Conservation (phyloP, 2,797 vertebrate species). For the Melanotaenia boesemani region DNA sequence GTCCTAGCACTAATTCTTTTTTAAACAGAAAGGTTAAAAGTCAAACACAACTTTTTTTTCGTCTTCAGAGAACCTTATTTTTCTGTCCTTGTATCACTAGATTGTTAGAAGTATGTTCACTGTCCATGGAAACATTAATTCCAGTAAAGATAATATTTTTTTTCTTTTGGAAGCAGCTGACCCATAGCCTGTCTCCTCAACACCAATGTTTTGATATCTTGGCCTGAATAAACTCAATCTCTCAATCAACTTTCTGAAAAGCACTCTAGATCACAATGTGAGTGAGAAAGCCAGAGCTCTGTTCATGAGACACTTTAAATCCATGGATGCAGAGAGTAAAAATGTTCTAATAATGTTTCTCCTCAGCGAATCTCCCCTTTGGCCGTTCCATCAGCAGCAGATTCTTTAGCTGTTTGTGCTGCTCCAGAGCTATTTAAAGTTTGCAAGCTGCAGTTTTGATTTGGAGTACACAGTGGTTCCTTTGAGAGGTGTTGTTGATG, state of each 20-base stretch:
- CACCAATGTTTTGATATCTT: slow-evolving; percentile 33
- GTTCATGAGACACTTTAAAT: slow-evolving; percentile 53
- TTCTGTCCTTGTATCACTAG: not conserved
- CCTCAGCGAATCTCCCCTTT: slow-evolving; percentile 44
- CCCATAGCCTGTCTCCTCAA: slow-evolving; percentile 15
- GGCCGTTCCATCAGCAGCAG: slow-evolving; percentile 31
- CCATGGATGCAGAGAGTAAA: slow-evolving; percentile 38
- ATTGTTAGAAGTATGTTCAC: not conserved
- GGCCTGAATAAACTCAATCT: slow-evolving; percentile 39
- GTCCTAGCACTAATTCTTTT: not conserved
- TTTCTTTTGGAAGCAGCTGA: slow-evolving; percentile 12
- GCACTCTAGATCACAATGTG: slow-evolving; percentile 44
- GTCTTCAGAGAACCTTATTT: not conserved
- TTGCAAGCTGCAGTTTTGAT: slow-evolving; percentile 62
- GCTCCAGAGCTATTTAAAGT: slow-evolving; percentile 61
- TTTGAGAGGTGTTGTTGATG: slow-evolving; percentile 52
- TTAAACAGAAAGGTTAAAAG: not conserved
- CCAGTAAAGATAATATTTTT: slow-evolving; percentile 30
- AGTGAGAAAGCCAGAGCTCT: slow-evolving; percentile 41
- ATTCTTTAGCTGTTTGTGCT: slow-evolving; percentile 47
- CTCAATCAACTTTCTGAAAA: slow-evolving; percentile 42
- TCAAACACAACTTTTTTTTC: too few species aligned
- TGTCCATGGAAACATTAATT: not conserved
- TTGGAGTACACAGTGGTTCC: slow-evolving; percentile 41
- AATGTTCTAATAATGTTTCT: slow-evolving; percentile 58